phyloP scores from a whole-genome alignment of 2,113 vertebrate species.

The Bostrychus sinensis region DNA sequence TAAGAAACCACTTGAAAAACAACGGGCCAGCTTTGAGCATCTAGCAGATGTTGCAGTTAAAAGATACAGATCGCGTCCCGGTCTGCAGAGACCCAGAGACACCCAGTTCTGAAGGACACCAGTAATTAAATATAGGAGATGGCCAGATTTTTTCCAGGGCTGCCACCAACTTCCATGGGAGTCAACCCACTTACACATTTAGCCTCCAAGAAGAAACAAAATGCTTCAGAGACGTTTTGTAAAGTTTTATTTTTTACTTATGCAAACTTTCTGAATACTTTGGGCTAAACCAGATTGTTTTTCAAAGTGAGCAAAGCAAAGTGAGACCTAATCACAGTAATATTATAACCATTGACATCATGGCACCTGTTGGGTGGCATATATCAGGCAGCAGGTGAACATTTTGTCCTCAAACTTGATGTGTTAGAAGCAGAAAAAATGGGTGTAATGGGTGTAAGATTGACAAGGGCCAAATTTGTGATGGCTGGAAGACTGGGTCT shows the following conservation, averaged over 20 bases:
- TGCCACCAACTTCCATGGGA: conserved; percentile 54
- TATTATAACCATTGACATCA: too few relatives aligned
- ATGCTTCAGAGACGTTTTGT: conserved; percentile 40
- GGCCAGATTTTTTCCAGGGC: conserved; percentile 34
- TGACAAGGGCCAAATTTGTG: too few relatives aligned
- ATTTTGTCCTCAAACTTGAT: too few relatives aligned
- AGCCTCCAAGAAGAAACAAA: conserved; percentile 40
- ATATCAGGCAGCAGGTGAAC: too few relatives aligned
- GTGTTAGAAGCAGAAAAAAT: too few relatives aligned
- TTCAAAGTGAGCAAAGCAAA: background rate
- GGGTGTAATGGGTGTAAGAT: too few relatives aligned
- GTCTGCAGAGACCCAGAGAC: conserved; percentile 11
- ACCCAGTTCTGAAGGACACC: conserved; percentile 25
- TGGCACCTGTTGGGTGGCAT: too few relatives aligned
- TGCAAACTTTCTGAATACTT: background rate
- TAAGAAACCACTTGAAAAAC: background rate
- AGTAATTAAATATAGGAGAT: conserved; percentile 29
- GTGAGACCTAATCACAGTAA: too few relatives aligned
- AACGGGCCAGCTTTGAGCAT: conserved; percentile 16
- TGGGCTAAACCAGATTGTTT: background rate
- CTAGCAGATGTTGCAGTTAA: conserved; percentile 14
- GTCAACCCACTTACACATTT: conserved; percentile 62
- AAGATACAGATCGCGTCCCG: conserved; percentile 13
- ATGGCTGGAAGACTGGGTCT: too few relatives aligned
- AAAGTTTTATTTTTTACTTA: conserved; percentile 30